phyloP scores from a whole-genome alignment of 2,113 vertebrate genomes.

The Poecilia latipinna region DNA sequence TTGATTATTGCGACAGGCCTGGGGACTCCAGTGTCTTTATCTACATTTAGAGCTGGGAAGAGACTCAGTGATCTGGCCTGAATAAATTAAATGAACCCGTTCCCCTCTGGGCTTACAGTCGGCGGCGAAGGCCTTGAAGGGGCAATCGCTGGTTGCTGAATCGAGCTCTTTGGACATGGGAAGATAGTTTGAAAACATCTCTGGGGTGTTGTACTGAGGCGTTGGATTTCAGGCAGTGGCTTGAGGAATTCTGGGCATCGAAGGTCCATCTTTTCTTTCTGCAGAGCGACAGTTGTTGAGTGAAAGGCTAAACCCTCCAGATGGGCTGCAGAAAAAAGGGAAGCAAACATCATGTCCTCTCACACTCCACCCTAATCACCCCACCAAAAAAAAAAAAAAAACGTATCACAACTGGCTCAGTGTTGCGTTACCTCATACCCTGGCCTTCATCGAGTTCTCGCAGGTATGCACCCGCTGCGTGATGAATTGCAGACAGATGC shows the following conservation, averaged over 20 bases:
- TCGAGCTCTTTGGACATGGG: not conserved
- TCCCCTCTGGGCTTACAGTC: not conserved
- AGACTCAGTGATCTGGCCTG: too few species aligned
- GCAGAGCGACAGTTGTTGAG: constrained; percentile 38
- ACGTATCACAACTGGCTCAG: constrained; percentile 33
- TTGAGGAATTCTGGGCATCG: not conserved
- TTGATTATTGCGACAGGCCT: too few species aligned
- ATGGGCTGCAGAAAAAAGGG: constrained; percentile 5
- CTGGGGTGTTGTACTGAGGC: not conserved
- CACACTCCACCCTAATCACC: not conserved
- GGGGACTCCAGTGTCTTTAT: too few species aligned
- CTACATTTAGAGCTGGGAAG: too few species aligned
- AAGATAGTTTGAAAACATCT: not conserved
- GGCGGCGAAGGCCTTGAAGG: not conserved
- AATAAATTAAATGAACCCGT: too few species aligned
- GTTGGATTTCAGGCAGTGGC: not conserved
- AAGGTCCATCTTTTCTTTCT: constrained; percentile 25
- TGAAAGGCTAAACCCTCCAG: constrained; percentile 34
- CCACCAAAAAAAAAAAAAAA: not conserved
- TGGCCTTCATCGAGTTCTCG: constrained; percentile 54
- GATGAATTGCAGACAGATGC: constrained; percentile 78
- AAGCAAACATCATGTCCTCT: constrained; percentile 22
- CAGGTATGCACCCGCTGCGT: constrained; percentile 54
- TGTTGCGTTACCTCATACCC: constrained; percentile 71
- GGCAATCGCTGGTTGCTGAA: not conserved